Base-by-base conservation (phyloP, 2,797 vertebrate species). In the Falco cherrug region DNA sequence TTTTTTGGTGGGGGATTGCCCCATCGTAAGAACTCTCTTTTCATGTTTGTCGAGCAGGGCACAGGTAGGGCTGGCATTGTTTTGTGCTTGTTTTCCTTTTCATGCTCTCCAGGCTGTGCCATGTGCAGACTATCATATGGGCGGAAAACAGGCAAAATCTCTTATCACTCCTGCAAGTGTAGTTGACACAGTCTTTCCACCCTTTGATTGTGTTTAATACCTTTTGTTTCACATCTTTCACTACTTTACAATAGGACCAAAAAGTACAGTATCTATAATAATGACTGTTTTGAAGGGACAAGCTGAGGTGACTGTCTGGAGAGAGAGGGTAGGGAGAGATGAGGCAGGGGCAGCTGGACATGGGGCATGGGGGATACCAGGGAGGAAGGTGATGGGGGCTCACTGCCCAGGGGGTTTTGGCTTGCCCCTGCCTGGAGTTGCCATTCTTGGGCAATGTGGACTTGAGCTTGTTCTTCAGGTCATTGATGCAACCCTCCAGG, bases 381-480 rank as follows among this genome's bases (percentile, higher is more conserved):
- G 33, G 28, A 48, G 28, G 33, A 59, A 53, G 25, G 33, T 1
- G 3, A 20, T 59, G 37, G 17, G 19, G 6, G 6, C 41, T 85
- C 0, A 0, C 24, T 74, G 35, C 14, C 21, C 3, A 5, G 8
- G 4, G 4, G 4, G 3, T 6, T 43, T 5, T 90, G n/a, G 4
- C 22, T 61, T 35, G 7, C 4, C 7, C 6, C 31, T 29, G 9
- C 12, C 16, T 22, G 41, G 16, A 6, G 2, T 22, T 76, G 24
- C 19, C 16, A n/a, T 14, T 20, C 11, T 15, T 43, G 20, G 39
- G 22, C 11, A 53, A 54, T 0, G 2, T 4, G 11, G 17, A 45
- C 29, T 54, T 63, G 33, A 54, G 3, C 14, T 86, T 88, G 1
- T 25, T 35, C 35, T 79, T 24, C 29, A 61, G 20, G 15, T 70